These are phyloP conservation scores for Drosophila barbarae DNA, from an alignment of 2,888 invertebrate genomes.

Conservation along the genomic window DNA sequence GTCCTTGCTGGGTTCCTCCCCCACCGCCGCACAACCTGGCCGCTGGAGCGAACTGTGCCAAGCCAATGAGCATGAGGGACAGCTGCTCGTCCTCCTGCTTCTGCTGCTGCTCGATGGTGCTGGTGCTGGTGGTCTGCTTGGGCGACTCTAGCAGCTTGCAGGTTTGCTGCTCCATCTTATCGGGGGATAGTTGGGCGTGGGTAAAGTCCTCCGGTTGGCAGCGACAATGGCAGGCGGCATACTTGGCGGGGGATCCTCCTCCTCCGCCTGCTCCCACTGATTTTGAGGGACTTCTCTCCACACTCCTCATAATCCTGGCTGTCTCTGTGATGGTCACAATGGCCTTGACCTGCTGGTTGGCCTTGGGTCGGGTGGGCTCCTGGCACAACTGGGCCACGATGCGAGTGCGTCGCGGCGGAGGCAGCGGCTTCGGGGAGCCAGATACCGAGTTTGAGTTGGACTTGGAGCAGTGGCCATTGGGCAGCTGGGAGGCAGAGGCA, in stretches of 20 bases:
- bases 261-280: slow-evolving; percentile 3
- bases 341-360: slow-evolving; percentile 67
- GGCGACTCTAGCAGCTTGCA: slow-evolving; percentile 78
- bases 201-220: slow-evolving; percentile 78
- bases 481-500: slow-evolving; percentile 27
- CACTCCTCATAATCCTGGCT: slow-evolving; percentile 63
- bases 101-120: slow-evolving; percentile 9
- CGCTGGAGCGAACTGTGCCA: slow-evolving; percentile 81
- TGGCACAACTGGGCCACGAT: slow-evolving; percentile 57
- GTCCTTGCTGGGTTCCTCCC: slow-evolving; percentile 1
- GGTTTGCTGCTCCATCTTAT: slow-evolving; percentile 78
- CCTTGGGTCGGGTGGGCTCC: slow-evolving; percentile 48
- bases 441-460: slow-evolving; percentile 3
- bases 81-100: slow-evolving; percentile 82
- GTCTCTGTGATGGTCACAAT: slow-evolving; percentile 70
- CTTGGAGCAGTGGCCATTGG: slow-evolving; percentile 56
- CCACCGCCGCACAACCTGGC: slow-evolving; percentile 79
- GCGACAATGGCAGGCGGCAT: slow-evolving; percentile 77
- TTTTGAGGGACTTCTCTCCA: slow-evolving; percentile 30
- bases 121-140: slow-evolving; percentile 53
- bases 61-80: slow-evolving; percentile 85
- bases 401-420: slow-evolving; percentile 59
- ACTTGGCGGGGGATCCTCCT: slow-evolving; percentile 52
- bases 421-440: slow-evolving; percentile 42
- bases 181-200: slow-evolving; percentile 76